phyloP scores from a whole-genome alignment of 2,113 vertebrate species.

The Vulpes lagopus region DNA sequence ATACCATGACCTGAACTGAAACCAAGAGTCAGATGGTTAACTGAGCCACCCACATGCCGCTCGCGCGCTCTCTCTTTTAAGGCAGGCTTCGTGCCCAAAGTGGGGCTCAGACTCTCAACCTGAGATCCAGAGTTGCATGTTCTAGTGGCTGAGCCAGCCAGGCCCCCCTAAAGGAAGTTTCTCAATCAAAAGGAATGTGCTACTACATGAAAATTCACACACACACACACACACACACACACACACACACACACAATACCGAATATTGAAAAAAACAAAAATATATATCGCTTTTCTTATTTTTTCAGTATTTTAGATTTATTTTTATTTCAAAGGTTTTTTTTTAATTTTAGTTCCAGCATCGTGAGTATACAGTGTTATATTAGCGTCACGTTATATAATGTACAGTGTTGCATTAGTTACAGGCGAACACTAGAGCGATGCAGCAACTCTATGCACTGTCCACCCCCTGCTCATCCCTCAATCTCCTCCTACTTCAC shows the following conservation, averaged over 20 bases:
- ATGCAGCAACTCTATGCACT: not conserved
- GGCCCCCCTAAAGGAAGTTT: not conserved
- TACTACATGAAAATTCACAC: not conserved
- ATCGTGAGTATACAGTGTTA: not conserved
- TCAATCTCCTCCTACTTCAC: not conserved
- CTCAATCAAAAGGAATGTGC: not conserved
- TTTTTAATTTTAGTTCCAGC: not conserved
- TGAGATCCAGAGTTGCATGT: not conserved
- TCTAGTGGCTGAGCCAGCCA: not conserved
- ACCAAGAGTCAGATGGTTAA: not conserved
- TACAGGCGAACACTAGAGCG: not conserved
- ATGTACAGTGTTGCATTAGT: not conserved
- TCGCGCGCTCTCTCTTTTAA: not conserved
- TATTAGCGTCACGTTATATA: not conserved
- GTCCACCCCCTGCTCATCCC: not conserved
- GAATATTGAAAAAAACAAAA: not conserved
- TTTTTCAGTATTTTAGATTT: not conserved
- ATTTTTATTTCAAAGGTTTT: not conserved
- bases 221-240: not conserved
- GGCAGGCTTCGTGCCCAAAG: not conserved
- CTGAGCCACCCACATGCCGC: not conserved
- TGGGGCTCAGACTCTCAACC: not conserved
- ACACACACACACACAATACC: not conserved
- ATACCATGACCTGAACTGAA: not conserved
- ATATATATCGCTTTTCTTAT: not conserved